Conservation (phyloP, 2,888 invertebrate species). For the Muscina levida region DNA sequence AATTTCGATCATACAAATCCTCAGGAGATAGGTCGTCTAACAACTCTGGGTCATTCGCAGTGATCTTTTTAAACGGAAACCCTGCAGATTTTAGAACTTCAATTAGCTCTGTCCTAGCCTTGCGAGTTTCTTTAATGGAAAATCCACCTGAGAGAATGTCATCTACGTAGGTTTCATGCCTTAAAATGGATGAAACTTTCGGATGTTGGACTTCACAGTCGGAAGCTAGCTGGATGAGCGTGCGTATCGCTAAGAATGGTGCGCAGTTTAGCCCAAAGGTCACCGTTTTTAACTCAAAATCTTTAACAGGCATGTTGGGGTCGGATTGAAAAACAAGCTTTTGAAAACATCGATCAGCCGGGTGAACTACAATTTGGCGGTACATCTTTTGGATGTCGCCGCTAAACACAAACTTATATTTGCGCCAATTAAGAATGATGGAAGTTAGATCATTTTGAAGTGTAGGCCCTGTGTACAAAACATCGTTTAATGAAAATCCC, state of each 20-base stretch:
- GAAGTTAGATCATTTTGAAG: conserved; percentile 21
- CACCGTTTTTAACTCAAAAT: conserved; percentile 35
- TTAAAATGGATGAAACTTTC: conserved; percentile 1
- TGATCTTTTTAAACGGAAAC: conserved; percentile 24
- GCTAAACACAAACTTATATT: conserved; percentile 42
- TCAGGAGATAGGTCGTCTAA: conserved; percentile 30
- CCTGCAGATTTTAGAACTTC: conserved; percentile 24
- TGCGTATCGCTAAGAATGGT: conserved; percentile 25
- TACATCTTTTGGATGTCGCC: conserved; percentile 66
- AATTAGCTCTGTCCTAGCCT: neutral
- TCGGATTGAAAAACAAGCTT: conserved; percentile 58
- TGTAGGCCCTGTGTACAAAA: conserved; percentile 22
- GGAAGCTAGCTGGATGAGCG: neutral
- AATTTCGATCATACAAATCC: conserved; percentile 33
- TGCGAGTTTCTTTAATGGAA: conserved; percentile 14
- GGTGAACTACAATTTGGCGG: conserved; percentile 34
- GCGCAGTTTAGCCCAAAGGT: conserved; percentile 33
- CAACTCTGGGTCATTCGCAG: conserved; percentile 26
- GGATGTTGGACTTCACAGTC: conserved; percentile 13
- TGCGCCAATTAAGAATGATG: conserved; percentile 33
- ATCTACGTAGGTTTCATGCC: conserved; percentile 29
- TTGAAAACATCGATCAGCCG: conserved; percentile 54
- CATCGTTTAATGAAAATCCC: conserved; percentile 11
- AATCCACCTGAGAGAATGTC: conserved; percentile 28
- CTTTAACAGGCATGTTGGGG: neutral